Conservation (phyloP, 2,888 invertebrate genomes). For the Eumacrocentrus americanus region DNA sequence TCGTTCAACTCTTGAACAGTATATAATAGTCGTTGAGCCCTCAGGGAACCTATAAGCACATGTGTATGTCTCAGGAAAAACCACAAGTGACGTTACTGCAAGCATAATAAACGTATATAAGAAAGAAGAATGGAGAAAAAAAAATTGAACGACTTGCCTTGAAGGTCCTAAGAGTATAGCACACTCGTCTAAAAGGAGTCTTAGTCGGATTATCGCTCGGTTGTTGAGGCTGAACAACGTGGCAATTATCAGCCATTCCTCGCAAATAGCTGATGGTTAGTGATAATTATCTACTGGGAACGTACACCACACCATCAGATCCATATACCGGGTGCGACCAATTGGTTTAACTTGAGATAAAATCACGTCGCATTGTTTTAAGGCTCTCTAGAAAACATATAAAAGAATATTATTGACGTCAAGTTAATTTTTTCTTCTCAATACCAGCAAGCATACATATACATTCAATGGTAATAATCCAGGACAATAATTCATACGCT, state of each 20-base stretch:
- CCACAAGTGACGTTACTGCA: conserved; percentile 9
- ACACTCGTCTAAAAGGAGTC: conserved; percentile 50
- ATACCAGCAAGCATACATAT: not conserved
- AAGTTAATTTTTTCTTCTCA: not conserved
- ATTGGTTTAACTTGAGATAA: conserved; percentile 21
- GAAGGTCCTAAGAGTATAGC: conserved; percentile 20
- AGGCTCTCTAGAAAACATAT: conserved; percentile 8
- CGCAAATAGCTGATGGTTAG: conserved; percentile 62
- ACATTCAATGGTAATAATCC: not conserved
- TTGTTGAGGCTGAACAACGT: conserved; percentile 55
- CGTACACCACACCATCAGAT: conserved; percentile 47
- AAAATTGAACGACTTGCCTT: conserved; percentile 6
- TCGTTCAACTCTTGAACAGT: not conserved
- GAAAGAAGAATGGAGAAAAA: not conserved
- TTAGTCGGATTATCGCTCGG: conserved; percentile 58
- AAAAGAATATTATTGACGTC: conserved; percentile 5
- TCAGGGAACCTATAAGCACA: conserved; percentile 9
- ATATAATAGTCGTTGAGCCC: conserved; percentile 11
- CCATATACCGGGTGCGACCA: conserved; percentile 32
- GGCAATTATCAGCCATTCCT: conserved; percentile 62
- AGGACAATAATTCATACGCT: conserved; percentile 14
- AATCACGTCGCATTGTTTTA: conserved; percentile 9
- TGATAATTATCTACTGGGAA: conserved; percentile 61
- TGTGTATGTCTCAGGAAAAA: not conserved
- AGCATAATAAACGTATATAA: no score